Evolutionary conservation across 2,797 vertebrate genomes (phyloP).

Genomic region (Sorex maritimensis): DNA sequence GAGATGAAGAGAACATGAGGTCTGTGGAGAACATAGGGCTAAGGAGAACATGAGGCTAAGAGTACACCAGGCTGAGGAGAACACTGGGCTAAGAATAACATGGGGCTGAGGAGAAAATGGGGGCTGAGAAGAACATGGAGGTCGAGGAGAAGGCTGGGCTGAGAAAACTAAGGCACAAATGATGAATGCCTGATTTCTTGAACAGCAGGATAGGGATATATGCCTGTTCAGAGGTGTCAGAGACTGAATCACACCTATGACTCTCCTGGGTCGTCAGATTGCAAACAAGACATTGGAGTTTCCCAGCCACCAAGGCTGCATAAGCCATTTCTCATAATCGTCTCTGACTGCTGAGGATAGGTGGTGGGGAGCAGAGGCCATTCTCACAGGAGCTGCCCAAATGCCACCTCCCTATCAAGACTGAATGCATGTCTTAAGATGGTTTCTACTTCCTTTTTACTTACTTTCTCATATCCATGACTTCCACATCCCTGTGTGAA

Average conservation of each 20-base stretch:
- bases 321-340: neutral
- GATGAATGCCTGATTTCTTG: neutral
- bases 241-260: neutral
- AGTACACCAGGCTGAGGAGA: no score
- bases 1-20: no score
- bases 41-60: no score
- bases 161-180: no score
- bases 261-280: neutral
- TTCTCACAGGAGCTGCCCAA: neutral
- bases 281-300: neutral
- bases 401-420: no score
- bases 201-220: neutral
- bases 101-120: no score
- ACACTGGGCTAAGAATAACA: no score
- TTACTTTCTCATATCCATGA: neutral
- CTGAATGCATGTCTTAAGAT: no score
- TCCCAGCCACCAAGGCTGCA: neutral
- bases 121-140: no score
- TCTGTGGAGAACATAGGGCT: no score
- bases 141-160: no score
- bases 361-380: neutral
- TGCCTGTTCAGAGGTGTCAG: neutral
- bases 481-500: neutral
- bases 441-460: no score
- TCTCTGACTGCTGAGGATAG: neutral